A percentile compares a stretch with the other conserved stretches of the same genome.
Conservation (phyloP, 1,140 invertebrate species). For the Bombus sylvicola region DNA sequence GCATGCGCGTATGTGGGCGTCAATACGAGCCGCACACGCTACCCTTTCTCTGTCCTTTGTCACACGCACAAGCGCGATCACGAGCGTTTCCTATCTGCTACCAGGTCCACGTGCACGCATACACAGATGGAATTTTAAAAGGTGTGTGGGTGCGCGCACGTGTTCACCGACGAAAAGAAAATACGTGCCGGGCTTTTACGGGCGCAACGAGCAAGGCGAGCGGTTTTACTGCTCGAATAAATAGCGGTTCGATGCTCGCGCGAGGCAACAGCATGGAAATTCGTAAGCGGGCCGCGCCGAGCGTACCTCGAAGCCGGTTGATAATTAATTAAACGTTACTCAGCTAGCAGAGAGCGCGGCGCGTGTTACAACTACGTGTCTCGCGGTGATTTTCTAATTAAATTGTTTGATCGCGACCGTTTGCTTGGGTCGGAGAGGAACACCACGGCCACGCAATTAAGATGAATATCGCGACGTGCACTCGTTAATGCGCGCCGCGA, state of each 20-base stretch:
- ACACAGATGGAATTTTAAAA: not conserved
- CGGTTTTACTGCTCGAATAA: slow-evolving; percentile 63
- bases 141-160: slow-evolving; percentile 34
- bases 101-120: slow-evolving; percentile 28
- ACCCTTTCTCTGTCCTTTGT: slow-evolving; percentile 78
- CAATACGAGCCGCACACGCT: slow-evolving; percentile 77
- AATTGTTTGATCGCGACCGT: slow-evolving; percentile 14
- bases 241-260: slow-evolving; percentile 38
- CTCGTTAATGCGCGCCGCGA: slow-evolving; percentile 7
- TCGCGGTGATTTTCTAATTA: slow-evolving; percentile 35
- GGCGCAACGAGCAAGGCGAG: slow-evolving; percentile 51
- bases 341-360: too few species aligned
- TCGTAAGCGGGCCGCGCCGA: not conserved
- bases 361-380: not conserved
- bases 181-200: slow-evolving; percentile 54
- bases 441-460: slow-evolving; percentile 14
- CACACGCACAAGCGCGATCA: slow-evolving; percentile 64
- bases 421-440: not conserved
- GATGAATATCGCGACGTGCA: not conserved
- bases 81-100: too few species aligned
- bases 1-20: slow-evolving; percentile 78
- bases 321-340: slow-evolving; percentile 51
- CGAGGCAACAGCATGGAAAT: slow-evolving; percentile 25
- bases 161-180: slow-evolving; percentile 58
- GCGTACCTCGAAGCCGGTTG: not conserved